phyloP scores from a whole-genome alignment of 2,113 vertebrate genomes.

The Taxidea taxus region DNA sequence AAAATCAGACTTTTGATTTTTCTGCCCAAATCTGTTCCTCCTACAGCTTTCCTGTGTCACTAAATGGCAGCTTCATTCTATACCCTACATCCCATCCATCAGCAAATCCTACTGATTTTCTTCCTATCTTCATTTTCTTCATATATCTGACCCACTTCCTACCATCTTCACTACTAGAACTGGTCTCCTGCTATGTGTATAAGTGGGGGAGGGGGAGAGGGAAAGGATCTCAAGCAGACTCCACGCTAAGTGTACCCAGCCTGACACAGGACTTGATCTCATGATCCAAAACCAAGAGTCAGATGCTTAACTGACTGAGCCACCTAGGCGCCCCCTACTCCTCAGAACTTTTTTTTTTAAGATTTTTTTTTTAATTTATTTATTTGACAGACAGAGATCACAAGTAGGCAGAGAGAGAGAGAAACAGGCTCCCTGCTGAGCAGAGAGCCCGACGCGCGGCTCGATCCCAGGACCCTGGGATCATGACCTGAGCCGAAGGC shows the following conservation, averaged over 20 bases:
- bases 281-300: neutral
- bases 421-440: too few species aligned
- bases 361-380: too few species aligned
- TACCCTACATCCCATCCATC: neutral
- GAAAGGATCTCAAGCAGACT: neutral
- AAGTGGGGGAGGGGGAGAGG: neutral
- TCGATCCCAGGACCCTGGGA: too few species aligned
- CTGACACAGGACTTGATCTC: neutral
- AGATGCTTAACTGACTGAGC: neutral
- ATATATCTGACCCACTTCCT: neutral
- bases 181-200: neutral
- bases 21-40: neutral
- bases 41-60: neutral
- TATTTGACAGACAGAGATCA: too few species aligned
- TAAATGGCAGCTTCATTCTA: neutral
- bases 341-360: too few species aligned
- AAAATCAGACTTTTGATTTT: constrained; percentile 4
- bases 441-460: too few species aligned
- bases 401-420: too few species aligned
- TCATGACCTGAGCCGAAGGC: too few species aligned
- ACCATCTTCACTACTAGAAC: neutral
- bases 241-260: neutral
- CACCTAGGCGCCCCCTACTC: neutral
- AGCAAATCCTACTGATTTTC: neutral
- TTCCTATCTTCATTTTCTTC: too few species aligned